A percentile compares a stretch with the other conserved stretches of the same genome.
Conservation (phyloP, 2,888 invertebrate genomes). For the Altica lythri region DNA sequence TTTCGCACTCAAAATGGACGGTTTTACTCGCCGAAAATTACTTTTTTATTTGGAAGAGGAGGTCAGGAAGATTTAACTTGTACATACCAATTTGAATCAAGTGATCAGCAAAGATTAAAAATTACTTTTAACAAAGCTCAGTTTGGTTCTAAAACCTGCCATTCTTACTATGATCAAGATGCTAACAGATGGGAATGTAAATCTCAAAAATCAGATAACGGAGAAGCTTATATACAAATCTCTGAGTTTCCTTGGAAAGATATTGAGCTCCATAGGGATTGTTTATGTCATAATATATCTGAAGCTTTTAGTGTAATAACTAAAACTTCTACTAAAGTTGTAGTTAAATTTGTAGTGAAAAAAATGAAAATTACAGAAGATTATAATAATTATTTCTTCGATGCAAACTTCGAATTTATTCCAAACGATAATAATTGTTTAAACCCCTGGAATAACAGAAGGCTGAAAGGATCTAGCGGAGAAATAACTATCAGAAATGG, state of each 20-base stretch:
- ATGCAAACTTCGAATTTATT: slow-evolving; percentile 72
- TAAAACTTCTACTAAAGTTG: slow-evolving; percentile 71
- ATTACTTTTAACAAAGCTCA: slow-evolving; percentile 71
- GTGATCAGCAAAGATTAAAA: slow-evolving; percentile 70
- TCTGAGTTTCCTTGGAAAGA: slow-evolving; percentile 72
- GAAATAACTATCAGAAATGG: slow-evolving; percentile 72
- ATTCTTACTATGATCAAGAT: slow-evolving; percentile 68
- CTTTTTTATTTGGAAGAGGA: slow-evolving; percentile 82
- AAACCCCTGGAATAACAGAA: slow-evolving; percentile 68
- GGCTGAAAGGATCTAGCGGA: slow-evolving; percentile 73
- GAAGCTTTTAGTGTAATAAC: slow-evolving; percentile 67
- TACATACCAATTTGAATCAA: slow-evolving; percentile 75
- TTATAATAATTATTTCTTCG: slow-evolving; percentile 78
- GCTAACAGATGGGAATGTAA: slow-evolving; percentile 74
- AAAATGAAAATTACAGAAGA: slow-evolving; percentile 83
- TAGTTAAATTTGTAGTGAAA: slow-evolving; percentile 74
- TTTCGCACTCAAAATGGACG: slow-evolving; percentile 60
- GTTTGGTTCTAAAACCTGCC: slow-evolving; percentile 72
- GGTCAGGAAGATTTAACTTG: slow-evolving; percentile 78
- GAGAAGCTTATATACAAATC: slow-evolving; percentile 55
- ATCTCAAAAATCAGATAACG: slow-evolving; percentile 50
- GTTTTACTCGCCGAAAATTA: slow-evolving; percentile 77
- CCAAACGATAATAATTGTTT: slow-evolving; percentile 67
- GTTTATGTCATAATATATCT: slow-evolving; percentile 72
- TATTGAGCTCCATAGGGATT: slow-evolving; percentile 71